Evolutionary conservation across 2,113 vertebrate genomes (phyloP).

Genomic region (Scartelaos histophorus): DNA sequence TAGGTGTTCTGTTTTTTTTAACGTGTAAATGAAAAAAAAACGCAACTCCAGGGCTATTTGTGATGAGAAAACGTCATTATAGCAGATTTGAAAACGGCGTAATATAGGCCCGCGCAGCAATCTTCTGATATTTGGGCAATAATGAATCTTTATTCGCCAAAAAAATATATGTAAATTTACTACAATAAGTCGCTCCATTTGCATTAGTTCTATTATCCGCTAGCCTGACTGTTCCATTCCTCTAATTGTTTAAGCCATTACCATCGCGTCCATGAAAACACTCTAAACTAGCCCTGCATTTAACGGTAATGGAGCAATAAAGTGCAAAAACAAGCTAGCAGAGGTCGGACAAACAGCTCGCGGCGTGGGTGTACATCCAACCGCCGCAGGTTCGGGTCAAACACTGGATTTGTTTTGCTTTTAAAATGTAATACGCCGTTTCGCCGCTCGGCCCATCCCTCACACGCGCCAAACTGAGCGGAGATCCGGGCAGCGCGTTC

Average conservation of each 20-base stretch:
- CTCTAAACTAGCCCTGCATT: constrained; percentile 22
- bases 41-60: no score
- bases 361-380: constrained; percentile 25
- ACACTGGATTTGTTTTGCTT: constrained; percentile 43
- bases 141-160: not conserved
- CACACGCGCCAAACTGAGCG: constrained; percentile 44
- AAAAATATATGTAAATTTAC: not conserved
- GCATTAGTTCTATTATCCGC: not conserved
- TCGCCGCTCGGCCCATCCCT: constrained; percentile 50
- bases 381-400: constrained; percentile 21
- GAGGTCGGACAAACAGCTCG: constrained; percentile 41
- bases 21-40: no score
- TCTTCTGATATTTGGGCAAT: no score
- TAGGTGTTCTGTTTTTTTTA: no score
- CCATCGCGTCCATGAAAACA: constrained; percentile 21
- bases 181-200: not conserved
- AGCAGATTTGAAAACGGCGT: no score
- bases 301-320: constrained; percentile 49
- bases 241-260: constrained; percentile 57
- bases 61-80: no score
- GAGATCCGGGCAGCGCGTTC: constrained; percentile 46
- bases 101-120: no score
- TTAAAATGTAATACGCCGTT: constrained; percentile 64
- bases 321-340: constrained; percentile 27
- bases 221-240: constrained; percentile 34